Conservation (phyloP, 2,113 vertebrate genomes). For the Tachysurus fulvidraco region DNA sequence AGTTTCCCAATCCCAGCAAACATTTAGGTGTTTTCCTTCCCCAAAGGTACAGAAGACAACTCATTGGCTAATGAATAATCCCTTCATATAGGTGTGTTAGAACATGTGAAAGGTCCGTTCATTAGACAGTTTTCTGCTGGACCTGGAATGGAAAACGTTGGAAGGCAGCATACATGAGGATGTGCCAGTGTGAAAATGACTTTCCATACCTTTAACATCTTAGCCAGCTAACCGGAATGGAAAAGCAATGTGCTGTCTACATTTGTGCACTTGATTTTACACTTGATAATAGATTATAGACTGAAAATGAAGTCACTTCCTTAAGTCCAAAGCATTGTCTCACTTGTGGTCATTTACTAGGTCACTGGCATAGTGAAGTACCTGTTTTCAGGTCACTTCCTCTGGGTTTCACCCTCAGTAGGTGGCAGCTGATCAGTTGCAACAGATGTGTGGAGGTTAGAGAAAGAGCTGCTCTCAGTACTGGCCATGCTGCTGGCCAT, state of each 20-base stretch:
- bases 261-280: neutral
- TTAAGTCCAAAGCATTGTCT: neutral
- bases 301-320: neutral
- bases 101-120: neutral
- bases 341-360: neutral
- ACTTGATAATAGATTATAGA: neutral
- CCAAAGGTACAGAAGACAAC: constrained; percentile 7
- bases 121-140: neutral
- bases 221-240: neutral
- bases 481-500: constrained; percentile 20
- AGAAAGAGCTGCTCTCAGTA: constrained; percentile 30
- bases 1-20: neutral
- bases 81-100: neutral
- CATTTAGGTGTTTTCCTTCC: neutral
- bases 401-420: neutral
- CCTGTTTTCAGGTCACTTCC: constrained; percentile 6
- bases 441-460: constrained; percentile 55
- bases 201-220: neutral
- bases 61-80: constrained; percentile 12
- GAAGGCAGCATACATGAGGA: constrained; percentile 6
- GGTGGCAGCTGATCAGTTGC: constrained; percentile 54
- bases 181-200: neutral
- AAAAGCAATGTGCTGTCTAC: neutral
- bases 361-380: neutral
- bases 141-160: constrained; percentile 24